Evolutionary conservation across 2,113 vertebrate genomes (phyloP).

Genomic region (Passer montanus): DNA sequence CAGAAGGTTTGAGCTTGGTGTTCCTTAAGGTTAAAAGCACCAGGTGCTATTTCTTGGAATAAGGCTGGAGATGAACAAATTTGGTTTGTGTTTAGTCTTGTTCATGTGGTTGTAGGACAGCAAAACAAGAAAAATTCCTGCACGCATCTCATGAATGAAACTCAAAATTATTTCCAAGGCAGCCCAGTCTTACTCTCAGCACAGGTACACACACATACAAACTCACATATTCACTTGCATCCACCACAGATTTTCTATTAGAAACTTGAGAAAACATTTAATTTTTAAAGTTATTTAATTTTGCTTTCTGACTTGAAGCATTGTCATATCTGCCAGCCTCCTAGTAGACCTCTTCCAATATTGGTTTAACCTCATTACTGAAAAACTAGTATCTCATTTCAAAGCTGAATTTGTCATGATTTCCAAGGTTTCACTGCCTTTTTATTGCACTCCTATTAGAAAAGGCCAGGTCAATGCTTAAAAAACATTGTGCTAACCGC

Average conservation of each 20-base stretch:
- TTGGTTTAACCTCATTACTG: slow-evolving; percentile 25
- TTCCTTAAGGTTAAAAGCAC: background rate
- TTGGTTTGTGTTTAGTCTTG: background rate
- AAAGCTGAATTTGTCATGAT: background rate
- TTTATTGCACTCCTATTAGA: background rate
- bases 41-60: background rate
- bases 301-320: background rate
- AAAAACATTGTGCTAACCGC: background rate
- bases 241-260: background rate
- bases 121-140: background rate
- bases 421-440: background rate
- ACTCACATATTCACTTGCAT: background rate
- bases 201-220: background rate
- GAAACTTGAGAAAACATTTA: background rate
- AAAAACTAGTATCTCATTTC: slow-evolving; percentile 2
- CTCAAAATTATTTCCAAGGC: background rate
- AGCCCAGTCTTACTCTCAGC: background rate
- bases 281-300: slow-evolving; percentile 9
- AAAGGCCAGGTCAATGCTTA: background rate
- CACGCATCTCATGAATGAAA: background rate
- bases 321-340: background rate
- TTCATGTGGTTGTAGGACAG: background rate
- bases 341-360: background rate
- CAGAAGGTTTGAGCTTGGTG: background rate
- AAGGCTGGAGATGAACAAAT: background rate